A percentile compares a stretch with the other conserved stretches of the same genome.
Conservation (phyloP, 2,797 vertebrate genomes). For the Lithobates sylvaticus region DNA sequence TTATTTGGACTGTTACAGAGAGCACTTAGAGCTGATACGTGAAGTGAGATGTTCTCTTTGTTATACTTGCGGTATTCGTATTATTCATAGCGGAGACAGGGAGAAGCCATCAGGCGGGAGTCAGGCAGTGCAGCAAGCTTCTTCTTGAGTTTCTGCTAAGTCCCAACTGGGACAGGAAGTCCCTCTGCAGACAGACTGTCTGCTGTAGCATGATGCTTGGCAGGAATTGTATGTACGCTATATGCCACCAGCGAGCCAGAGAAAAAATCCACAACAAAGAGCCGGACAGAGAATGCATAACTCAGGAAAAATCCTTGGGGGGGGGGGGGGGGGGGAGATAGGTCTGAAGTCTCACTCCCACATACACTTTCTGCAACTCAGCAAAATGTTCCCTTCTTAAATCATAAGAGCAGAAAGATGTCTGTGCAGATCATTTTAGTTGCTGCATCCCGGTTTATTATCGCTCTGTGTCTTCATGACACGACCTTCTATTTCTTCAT, state of each 20-base stretch:
- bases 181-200: slow-evolving; percentile 78
- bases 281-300: slow-evolving; percentile 54
- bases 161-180: slow-evolving; percentile 77
- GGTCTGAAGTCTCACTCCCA: slow-evolving; percentile 25
- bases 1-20: slow-evolving; percentile 73
- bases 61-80: slow-evolving; percentile 58
- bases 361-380: slow-evolving; percentile 49
- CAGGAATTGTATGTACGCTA: slow-evolving; percentile 57
- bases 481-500: slow-evolving; percentile 13
- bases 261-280: slow-evolving; percentile 66
- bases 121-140: slow-evolving; percentile 53
- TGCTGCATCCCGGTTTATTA: slow-evolving; percentile 21
- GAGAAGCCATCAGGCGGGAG: slow-evolving; percentile 43
- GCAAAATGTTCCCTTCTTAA: slow-evolving; percentile 45
- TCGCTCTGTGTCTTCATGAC: slow-evolving; percentile 4
- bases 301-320: slow-evolving; percentile 25
- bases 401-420: slow-evolving; percentile 49
- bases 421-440: slow-evolving; percentile 46
- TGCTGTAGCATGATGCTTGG: slow-evolving; percentile 67
- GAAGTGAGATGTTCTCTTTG: slow-evolving; percentile 69
- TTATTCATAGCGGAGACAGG: slow-evolving; percentile 66
- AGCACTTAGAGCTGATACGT: slow-evolving; percentile 60
- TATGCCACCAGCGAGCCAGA: slow-evolving; percentile 66
- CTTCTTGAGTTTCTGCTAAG: slow-evolving; percentile 65
- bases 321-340: slow-evolving; percentile 16